These are phyloP conservation scores for Epistrophella euchroma DNA, from an alignment of 2,888 invertebrate genomes.

Conservation along the genomic window DNA sequence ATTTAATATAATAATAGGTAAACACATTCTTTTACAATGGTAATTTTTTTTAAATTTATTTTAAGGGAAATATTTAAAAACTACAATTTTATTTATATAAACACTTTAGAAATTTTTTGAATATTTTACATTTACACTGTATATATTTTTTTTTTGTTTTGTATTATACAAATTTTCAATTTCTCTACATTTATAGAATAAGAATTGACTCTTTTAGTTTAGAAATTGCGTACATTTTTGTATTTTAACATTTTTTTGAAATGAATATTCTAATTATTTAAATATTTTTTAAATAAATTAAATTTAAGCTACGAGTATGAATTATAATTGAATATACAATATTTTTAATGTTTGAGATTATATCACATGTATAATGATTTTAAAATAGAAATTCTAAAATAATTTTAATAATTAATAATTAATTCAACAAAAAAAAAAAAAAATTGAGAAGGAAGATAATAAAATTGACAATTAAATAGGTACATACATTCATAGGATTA, in stretches of 20 bases:
- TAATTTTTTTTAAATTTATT: not conserved
- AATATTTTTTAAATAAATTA: slow-evolving; percentile 33
- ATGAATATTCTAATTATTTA: slow-evolving; percentile 8
- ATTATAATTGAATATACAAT: slow-evolving; percentile 21
- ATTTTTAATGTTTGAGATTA: slow-evolving; percentile 11
- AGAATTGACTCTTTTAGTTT: slow-evolving; percentile 84
- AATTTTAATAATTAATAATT: not conserved
- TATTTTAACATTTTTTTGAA: slow-evolving; percentile 76
- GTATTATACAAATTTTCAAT: slow-evolving; percentile 71
- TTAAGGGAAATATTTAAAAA: slow-evolving; percentile 26
- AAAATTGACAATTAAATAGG: too few species aligned
- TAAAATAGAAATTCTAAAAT: slow-evolving; percentile 35
- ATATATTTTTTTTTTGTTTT: slow-evolving; percentile 54
- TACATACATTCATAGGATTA: too few species aligned
- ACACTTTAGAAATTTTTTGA: slow-evolving; percentile 58
- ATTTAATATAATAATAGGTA: not conserved
- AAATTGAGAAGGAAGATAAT: not conserved
- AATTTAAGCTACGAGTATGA: slow-evolving; percentile 55
- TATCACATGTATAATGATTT: slow-evolving; percentile 65
- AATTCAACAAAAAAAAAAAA: not conserved
- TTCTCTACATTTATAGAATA: slow-evolving; percentile 83
- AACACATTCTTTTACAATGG: not conserved
- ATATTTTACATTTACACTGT: slow-evolving; percentile 68
- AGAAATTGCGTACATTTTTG: slow-evolving; percentile 83
- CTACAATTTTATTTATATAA: slow-evolving; percentile 22